A percentile compares a stretch with the other conserved stretches of the same genome.
Conservation (phyloP, 2,888 invertebrate species). For the Drosophila nr. fundita region DNA sequence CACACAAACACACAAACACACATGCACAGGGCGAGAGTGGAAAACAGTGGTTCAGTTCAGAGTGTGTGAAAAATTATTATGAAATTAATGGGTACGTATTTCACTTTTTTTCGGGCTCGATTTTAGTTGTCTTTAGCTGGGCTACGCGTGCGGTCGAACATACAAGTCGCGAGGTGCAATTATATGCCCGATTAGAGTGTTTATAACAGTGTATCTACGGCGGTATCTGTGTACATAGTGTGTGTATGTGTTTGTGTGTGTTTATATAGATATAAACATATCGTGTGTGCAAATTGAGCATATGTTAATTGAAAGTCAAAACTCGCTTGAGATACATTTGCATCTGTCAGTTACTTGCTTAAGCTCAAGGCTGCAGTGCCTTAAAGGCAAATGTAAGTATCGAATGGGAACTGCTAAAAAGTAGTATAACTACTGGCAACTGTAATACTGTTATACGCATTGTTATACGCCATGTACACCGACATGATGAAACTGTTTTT, state of each 20-base stretch:
- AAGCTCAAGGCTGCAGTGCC: neutral
- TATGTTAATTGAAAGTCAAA: conserved; percentile 38
- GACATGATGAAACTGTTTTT: conserved; percentile 19
- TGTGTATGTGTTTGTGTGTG: neutral
- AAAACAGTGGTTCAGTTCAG: conserved; percentile 10
- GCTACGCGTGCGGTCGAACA: conserved; percentile 61
- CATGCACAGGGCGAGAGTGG: neutral
- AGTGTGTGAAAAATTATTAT: conserved; percentile 65
- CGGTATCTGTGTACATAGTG: conserved; percentile 22
- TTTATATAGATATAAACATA: neutral
- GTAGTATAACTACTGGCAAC: neutral
- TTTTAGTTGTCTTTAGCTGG: conserved; percentile 65
- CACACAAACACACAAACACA: conserved; percentile 24
- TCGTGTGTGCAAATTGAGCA: conserved; percentile 44
- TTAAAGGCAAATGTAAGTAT: conserved; percentile 24
- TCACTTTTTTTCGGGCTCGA: conserved; percentile 33
- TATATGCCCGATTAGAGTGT: conserved; percentile 1
- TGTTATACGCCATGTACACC: neutral
- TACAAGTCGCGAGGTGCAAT: conserved; percentile 28
- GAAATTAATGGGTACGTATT: conserved; percentile 55
- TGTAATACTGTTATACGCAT: conserved; percentile 8
- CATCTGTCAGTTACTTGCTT: conserved; percentile 31
- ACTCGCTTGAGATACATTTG: conserved; percentile 18
- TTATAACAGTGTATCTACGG: conserved; percentile 7
- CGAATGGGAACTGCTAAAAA: neutral